Evolutionary conservation across 2,113 vertebrate genomes (phyloP).

Genomic region (Eleginops maclovinus): DNA sequence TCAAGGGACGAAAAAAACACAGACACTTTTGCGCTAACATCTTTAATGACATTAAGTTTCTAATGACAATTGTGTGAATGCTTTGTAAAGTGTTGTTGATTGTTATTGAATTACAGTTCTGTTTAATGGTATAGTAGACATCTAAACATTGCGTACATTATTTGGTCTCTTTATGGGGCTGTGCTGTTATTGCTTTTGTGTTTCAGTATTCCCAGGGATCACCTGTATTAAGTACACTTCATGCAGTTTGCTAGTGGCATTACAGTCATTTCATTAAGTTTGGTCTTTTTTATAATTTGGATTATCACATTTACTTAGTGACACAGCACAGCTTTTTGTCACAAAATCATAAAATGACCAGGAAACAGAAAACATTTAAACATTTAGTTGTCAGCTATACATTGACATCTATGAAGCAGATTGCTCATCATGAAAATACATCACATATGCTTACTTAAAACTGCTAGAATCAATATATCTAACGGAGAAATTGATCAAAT

Average conservation of each 20-base stretch:
- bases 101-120: not conserved
- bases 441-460: not conserved
- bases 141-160: not conserved
- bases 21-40: constrained; percentile 1
- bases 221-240: not conserved
- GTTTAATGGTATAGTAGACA: not conserved
- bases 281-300: not conserved
- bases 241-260: not conserved
- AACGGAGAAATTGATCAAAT: not conserved
- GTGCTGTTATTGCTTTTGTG: not conserved
- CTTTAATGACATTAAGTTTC: constrained; percentile 24
- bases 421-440: not conserved
- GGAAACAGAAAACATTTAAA: not conserved
- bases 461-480: not conserved
- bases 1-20: constrained; percentile 19
- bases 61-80: not conserved
- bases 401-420: not conserved
- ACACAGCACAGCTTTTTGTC: not conserved
- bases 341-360: not conserved
- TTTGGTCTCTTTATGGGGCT: not conserved
- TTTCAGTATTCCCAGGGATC: not conserved
- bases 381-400: not conserved
- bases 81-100: not conserved
- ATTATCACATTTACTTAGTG: not conserved
- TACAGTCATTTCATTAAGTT: not conserved